Conservation (phyloP, 1,140 invertebrate genomes). For the Tribolium madens region DNA sequence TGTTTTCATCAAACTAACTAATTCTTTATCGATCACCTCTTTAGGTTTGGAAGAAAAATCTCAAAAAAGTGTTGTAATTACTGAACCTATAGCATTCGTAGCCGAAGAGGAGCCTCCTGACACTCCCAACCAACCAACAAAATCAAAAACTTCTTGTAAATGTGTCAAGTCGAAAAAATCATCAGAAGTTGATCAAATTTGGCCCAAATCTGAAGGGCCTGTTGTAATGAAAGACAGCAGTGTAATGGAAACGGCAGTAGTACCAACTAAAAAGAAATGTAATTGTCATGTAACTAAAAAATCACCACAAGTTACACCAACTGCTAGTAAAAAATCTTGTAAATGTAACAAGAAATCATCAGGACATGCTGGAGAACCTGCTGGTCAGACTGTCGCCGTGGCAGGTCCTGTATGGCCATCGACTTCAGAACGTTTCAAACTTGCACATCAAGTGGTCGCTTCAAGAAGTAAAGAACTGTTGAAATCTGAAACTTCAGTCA, state of each 20-base stretch:
- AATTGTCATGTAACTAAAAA: neutral
- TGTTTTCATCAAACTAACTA: too few relatives aligned
- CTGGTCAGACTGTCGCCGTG: too few relatives aligned
- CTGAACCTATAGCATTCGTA: neutral
- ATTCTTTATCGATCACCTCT: too few relatives aligned
- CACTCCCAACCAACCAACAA: neutral
- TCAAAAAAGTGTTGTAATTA: too few relatives aligned
- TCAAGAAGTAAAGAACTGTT: constrained; percentile 6
- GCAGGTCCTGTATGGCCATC: neutral
- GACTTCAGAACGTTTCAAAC: neutral
- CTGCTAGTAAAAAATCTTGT: neutral
- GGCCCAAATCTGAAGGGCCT: neutral
- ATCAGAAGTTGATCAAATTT: neutral
- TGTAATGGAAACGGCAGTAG: neutral
- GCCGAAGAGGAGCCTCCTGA: too few relatives aligned
- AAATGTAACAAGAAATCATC: constrained; percentile 2
- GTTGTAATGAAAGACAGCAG: neutral
- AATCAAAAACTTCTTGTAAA: constrained; percentile 7
- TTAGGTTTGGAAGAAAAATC: too few relatives aligned
- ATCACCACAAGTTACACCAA: neutral
- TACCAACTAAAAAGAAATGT: neutral
- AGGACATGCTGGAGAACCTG: neutral
- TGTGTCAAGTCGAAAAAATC: neutral
- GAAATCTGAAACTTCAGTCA: constrained; percentile 3
- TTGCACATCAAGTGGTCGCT: constrained; percentile 6